These are phyloP conservation scores for Drosophila eohydei DNA, from an alignment of 2,888 invertebrate genomes.

Conservation along the genomic window DNA sequence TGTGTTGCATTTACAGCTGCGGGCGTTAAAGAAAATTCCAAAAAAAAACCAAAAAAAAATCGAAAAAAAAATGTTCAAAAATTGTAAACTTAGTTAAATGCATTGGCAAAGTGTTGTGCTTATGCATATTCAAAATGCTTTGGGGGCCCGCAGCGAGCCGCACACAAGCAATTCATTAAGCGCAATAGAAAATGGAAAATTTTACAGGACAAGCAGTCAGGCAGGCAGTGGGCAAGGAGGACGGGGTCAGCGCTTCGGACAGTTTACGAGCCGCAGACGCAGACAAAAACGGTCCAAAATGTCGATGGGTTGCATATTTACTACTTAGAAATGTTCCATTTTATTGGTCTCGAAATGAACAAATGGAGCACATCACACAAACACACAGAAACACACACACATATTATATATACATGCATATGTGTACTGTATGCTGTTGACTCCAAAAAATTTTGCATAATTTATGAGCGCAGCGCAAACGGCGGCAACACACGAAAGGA, in stretches of 20 bases:
- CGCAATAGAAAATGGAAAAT: slow-evolving; percentile 67
- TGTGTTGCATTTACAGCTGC: slow-evolving; percentile 51
- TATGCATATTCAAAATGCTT: slow-evolving; percentile 70
- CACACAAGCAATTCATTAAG: slow-evolving; percentile 78
- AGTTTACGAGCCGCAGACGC: slow-evolving; percentile 80
- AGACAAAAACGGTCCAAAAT: slow-evolving; percentile 54
- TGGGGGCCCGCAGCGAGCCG: slow-evolving; percentile 34
- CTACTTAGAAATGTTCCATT: slow-evolving; percentile 82
- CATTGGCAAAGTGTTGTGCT: slow-evolving; percentile 61
- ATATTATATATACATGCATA: slow-evolving; percentile 12
- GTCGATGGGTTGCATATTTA: slow-evolving; percentile 78
- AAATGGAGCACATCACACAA: slow-evolving; percentile 75
- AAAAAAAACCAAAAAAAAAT: neutral
- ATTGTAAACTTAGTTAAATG: slow-evolving; percentile 66
- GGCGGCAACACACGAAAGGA: slow-evolving; percentile 63
- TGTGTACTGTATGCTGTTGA: slow-evolving; percentile 49
- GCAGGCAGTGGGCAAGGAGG: neutral
- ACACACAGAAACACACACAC: slow-evolving; percentile 29
- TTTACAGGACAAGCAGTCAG: slow-evolving; percentile 37
- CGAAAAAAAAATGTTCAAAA: slow-evolving; percentile 3
- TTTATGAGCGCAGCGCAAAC: slow-evolving; percentile 63
- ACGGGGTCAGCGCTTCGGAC: slow-evolving; percentile 28
- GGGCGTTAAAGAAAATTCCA: slow-evolving; percentile 26
- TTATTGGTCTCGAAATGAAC: slow-evolving; percentile 84
- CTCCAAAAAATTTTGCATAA: slow-evolving; percentile 73